Percentiles rank a stretch among this genome's conserved stretches.
Conservation (phyloP, 2,797 vertebrate species). For the Crax fasciolata region DNA sequence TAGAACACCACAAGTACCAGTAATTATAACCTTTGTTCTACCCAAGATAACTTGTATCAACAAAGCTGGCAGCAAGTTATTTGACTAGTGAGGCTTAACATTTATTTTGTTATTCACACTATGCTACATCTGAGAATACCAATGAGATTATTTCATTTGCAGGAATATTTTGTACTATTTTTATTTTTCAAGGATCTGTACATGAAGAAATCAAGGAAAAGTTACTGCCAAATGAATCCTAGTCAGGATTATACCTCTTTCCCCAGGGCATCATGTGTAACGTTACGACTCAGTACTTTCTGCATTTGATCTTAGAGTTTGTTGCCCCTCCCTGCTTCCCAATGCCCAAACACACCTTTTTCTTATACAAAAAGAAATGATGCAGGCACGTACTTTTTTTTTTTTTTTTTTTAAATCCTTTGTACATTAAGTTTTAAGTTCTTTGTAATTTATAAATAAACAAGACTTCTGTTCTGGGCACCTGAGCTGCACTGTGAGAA, state of each 20-base stretch:
- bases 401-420: neutral
- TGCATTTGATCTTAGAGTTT: neutral
- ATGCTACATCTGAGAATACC: neutral
- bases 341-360: conserved; percentile 4
- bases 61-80: neutral
- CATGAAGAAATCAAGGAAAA: neutral
- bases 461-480: neutral
- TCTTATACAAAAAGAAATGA: neutral
- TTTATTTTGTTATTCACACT: neutral
- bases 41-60: neutral
- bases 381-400: neutral
- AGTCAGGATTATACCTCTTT: conserved; percentile 39
- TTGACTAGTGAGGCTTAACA: neutral
- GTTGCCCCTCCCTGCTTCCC: neutral
- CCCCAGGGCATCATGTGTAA: neutral
- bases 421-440: conserved; percentile 26
- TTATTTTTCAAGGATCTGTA: conserved; percentile 41
- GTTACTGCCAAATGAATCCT: conserved; percentile 21
- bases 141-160: conserved; percentile 29
- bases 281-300: conserved; percentile 45
- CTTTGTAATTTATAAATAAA: conserved; percentile 26
- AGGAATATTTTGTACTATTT: conserved; percentile 90
- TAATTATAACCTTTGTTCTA: neutral
- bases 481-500: neutral
- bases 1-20: neutral